Conservation (phyloP, 2,888 invertebrate genomes). For the Scrobipalpa costella region DNA sequence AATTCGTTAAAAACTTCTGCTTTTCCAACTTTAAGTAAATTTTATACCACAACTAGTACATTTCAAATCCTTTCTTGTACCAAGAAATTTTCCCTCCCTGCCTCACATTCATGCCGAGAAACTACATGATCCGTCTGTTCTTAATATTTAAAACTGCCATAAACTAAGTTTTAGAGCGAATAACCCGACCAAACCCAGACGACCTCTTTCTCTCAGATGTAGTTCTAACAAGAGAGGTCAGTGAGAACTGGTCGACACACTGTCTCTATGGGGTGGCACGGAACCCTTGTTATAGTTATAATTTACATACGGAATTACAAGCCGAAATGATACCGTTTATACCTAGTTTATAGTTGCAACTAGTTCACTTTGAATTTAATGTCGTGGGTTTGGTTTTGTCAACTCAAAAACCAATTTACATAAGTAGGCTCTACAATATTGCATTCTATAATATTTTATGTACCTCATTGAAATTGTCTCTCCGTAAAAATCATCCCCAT, state of each 20-base stretch:
- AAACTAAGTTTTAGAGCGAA: slow-evolving; percentile 59
- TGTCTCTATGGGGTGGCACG: slow-evolving; percentile 67
- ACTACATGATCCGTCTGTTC: slow-evolving; percentile 41
- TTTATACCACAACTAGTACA: neutral
- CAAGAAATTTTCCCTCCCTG: neutral
- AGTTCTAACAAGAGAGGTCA: slow-evolving; percentile 39
- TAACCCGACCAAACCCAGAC: slow-evolving; percentile 41
- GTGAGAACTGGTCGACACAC: slow-evolving; percentile 41
- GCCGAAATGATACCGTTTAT: slow-evolving; percentile 67
- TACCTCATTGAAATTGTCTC: neutral
- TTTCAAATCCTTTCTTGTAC: neutral
- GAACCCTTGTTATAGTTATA: slow-evolving; percentile 72
- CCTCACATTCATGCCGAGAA: slow-evolving; percentile 27
- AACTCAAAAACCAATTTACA: no score
- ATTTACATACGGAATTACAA: slow-evolving; percentile 79
- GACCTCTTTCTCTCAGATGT: slow-evolving; percentile 36
- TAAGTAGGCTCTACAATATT: no score
- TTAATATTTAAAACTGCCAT: slow-evolving; percentile 73
- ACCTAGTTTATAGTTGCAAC: slow-evolving; percentile 59
- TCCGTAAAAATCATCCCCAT: slow-evolving; percentile 38
- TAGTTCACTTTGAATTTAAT: no score
- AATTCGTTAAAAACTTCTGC: no score
- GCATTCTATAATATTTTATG: neutral
- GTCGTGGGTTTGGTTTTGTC: neutral
- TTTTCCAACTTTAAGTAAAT: neutral